Evolutionary conservation across 35 echinoderm and acorn worm genomes (phyloP), one percentile per base, ranked within the genome.

Genomic region (Ophiothrix spiculata): DNA sequence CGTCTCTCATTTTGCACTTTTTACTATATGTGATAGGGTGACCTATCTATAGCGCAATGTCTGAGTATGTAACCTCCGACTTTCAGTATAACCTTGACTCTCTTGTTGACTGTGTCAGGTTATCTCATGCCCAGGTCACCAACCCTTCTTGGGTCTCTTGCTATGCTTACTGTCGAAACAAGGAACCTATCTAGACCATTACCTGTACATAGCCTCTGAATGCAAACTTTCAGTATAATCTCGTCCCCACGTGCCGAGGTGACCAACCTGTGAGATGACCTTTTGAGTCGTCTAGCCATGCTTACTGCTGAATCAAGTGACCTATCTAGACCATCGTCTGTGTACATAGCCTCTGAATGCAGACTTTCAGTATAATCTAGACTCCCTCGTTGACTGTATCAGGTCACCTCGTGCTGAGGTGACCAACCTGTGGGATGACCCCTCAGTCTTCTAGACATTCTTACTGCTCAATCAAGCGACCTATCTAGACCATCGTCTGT

Each of bases 131-230:
- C n/a, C 80, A 76, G 3, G 80, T 75, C 32, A 90, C 37, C 40
- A 90, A 54, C 46, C 36, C 46, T 82, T 32, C 78, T 77, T 12
- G 84, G 80, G 19, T 40, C 49, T 29, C 75, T 69, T 29, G 74
- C 88, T 41, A 90, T 90, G 80, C 45, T 63, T n/a, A 78, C 6
- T 38, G 88, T 74, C 29, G 69, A 80, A n/a, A 84, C 88, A 25
- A 90, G 81, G 29, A 73, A 82, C 4, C 63, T 45, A 25, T 80
- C 33, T 23, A 76, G 38, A 1, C 38, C 36, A 36, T 33, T 29
- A 34, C 69, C 80, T 25, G 46, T 49, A 69, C 39, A 28, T 33
- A 0, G 40, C 84, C 56, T 86, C 76, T 39, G 33, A 12, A 15
- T 37, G 38, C 2, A 36, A 31, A 78, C 33, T 37, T 34, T 37